Percentiles rank a stretch among this genome's conserved stretches.
These are phyloP conservation scores for Drosophila cracens DNA, from an alignment of 2,888 invertebrate genomes.

Conservation along the genomic window DNA sequence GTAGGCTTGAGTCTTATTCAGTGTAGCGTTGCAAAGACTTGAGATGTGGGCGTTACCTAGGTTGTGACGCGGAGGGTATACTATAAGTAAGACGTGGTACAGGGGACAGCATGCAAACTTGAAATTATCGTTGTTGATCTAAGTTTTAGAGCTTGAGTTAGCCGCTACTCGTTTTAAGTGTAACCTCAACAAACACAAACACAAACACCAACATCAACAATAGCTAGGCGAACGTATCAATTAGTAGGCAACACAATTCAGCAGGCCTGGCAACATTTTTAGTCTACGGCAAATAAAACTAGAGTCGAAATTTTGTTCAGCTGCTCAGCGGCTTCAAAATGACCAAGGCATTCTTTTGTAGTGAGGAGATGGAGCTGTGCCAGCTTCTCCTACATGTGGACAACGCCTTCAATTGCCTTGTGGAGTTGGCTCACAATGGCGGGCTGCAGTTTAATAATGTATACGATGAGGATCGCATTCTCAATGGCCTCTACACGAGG, in stretches of 20 bases:
- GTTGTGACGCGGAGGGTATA: conserved; percentile 2
- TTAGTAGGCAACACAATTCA: conserved; percentile 54
- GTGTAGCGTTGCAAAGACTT: conserved; percentile 46
- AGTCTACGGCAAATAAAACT: background rate
- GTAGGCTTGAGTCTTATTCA: conserved; percentile 43
- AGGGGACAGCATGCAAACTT: conserved; percentile 64
- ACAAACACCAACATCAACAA: conserved; percentile 19
- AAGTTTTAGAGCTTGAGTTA: conserved; percentile 20
- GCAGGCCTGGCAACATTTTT: conserved; percentile 11
- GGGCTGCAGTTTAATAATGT: conserved; percentile 78
- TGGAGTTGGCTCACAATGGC: conserved; percentile 78
- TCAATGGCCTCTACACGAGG: conserved; percentile 62
- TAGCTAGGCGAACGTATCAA: conserved; percentile 61
- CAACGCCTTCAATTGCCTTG: conserved; percentile 77
- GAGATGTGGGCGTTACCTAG: conserved; percentile 43
- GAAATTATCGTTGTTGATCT: conserved; percentile 76
- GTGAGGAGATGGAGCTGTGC: conserved; percentile 81
- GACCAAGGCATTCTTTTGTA: conserved; percentile 77
- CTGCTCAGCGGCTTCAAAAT: conserved; percentile 18
- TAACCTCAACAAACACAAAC: conserved; percentile 24
- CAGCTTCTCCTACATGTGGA: conserved; percentile 78
- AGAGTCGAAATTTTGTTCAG: background rate
- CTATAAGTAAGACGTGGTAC: background rate
- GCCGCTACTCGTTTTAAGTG: conserved; percentile 61
- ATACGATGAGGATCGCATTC: conserved; percentile 55